Base-by-base conservation (phyloP, 2,113 vertebrate genomes). In the Melanotaenia duboulayi region DNA sequence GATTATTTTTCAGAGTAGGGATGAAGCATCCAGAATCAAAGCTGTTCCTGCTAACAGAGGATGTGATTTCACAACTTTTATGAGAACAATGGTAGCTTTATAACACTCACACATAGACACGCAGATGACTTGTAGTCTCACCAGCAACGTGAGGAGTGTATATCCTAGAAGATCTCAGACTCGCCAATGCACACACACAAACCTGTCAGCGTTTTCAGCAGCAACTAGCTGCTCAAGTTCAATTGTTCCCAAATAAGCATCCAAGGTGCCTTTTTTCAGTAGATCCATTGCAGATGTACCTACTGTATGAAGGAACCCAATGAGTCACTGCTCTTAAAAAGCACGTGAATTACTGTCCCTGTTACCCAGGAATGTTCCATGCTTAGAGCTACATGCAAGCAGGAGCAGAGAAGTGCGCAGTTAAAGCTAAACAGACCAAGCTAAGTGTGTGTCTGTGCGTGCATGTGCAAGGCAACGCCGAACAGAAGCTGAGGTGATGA, bases 261-360 rank as follows among this genome's bases (percentile, higher is more conserved):
- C 71, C 56, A 58, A 63, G 57, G 78, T 80, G 24, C 66, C 48
- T 64, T 79, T 84, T 72, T 67, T 48, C 39, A 51, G 65, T 62
- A 69, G 79, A 87, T 89, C 48, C 64, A 37, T 54, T 80, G 59
- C 87, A 88, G 85, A 87, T 83, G 80, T 78, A 83, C 63, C 78
- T 77, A 79, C 51, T 83, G 77, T 71, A 73, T 64, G 25, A 67
- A 75, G 42, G 40, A 78, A 71, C 65, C 78, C 65, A 69, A 66
- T 76, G 22, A 85, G 62, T 55, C 64, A 35, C 20, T 74, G 82
- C 80, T 67, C 56, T 74, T 78, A 70, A 70, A 85, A 87, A 76
- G 74, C 40, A 24, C 6, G 57, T 59, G 65, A 84, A 85, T 80
- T 79, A 84, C 77, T 71, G 74, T 87, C 80, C 68, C 65, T 64